Percentiles rank a stretch among this genome's conserved stretches.
These are phyloP conservation scores for Pomacea maculata DNA, from an alignment of 1,140 invertebrate genomes.

Conservation along the genomic window DNA sequence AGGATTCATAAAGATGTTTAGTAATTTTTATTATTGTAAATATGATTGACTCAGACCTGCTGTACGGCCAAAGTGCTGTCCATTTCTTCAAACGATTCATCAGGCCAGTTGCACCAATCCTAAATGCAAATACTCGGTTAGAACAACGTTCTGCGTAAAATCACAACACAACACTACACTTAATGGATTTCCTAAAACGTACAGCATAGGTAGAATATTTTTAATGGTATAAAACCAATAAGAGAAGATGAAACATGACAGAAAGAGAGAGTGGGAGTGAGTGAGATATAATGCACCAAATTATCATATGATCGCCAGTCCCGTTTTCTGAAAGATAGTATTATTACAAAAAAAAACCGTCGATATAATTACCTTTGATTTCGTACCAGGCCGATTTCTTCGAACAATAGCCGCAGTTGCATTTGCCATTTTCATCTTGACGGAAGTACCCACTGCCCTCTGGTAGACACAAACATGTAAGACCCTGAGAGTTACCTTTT, in stretches of 20 bases:
- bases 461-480: neutral
- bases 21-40: too few species aligned
- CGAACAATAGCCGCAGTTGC: slow-evolving; percentile 46
- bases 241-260: neutral
- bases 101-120: slow-evolving; percentile 98
- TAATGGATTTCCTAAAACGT: too few species aligned
- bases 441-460: slow-evolving; percentile 10
- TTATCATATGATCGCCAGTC: neutral
- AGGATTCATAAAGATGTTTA: too few species aligned
- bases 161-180: too few species aligned
- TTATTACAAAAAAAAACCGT: neutral
- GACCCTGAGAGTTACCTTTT: neutral
- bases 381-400: slow-evolving; percentile 57
- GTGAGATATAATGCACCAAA: neutral
- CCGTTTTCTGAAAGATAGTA: neutral
- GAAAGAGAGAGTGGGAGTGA: neutral
- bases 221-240: too few species aligned
- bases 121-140: slow-evolving; percentile 60
- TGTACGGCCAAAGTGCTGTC: slow-evolving; percentile 98
- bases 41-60: slow-evolving; percentile 69
- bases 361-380: slow-evolving; percentile 40
- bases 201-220: too few species aligned
- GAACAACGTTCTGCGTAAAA: too few species aligned
- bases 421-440: slow-evolving; percentile 60
- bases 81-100: slow-evolving; percentile 99